These are phyloP conservation scores for Scrobipalpa costella DNA, from an alignment of 2,888 invertebrate species.

Conservation along the genomic window DNA sequence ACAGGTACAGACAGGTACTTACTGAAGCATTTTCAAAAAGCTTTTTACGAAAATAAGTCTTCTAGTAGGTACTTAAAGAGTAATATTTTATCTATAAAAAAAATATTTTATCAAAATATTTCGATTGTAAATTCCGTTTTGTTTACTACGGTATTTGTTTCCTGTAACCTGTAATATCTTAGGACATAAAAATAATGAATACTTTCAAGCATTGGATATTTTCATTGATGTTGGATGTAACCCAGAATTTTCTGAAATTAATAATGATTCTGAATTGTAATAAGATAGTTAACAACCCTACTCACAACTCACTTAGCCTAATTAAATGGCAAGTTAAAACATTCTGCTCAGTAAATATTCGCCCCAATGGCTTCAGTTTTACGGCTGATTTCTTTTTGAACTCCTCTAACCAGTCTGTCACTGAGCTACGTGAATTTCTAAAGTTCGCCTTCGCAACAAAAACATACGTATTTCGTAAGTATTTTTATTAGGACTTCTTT, in stretches of 20 bases:
- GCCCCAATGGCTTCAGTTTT: background rate
- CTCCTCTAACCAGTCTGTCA: background rate
- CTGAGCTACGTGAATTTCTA: background rate
- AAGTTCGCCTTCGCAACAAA: background rate
- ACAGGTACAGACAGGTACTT: background rate
- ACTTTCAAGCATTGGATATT: no score
- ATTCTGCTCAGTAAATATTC: constrained; percentile 16
- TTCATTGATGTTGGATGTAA: no score
- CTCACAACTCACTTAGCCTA: constrained; percentile 20
- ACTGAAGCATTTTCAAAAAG: background rate
- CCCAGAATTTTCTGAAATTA: no score
- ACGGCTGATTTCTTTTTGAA: constrained; percentile 14
- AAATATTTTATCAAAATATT: no score
- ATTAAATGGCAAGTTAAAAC: constrained; percentile 21
- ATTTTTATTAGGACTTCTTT: no score
- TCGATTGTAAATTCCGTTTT: no score
- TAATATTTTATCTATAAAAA: no score
- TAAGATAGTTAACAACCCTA: constrained; percentile 15
- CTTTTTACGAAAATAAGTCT: background rate
- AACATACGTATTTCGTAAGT: background rate
- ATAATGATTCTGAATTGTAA: no score
- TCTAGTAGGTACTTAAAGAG: background rate
- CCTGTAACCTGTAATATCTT: no score
- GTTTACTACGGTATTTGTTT: no score
- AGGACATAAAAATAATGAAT: no score